Evolutionary conservation across 2,113 vertebrate species (phyloP).

Genomic region (Haplochromis burtoni): DNA sequence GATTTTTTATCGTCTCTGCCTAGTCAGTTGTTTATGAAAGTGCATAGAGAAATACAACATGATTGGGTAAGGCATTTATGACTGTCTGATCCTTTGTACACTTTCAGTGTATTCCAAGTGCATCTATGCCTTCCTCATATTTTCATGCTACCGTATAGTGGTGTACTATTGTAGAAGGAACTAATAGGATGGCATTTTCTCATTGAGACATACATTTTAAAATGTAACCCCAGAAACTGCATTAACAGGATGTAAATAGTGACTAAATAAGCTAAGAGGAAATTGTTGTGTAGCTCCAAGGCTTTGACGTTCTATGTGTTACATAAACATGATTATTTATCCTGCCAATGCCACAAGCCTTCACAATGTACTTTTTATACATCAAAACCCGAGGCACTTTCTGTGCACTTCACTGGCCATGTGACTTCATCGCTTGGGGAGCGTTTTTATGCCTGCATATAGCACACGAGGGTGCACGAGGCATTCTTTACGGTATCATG

Average conservation of each 20-base stretch:
- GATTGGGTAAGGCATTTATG: not conserved
- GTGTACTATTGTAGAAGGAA: not conserved
- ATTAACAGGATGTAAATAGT: not conserved
- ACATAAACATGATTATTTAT: slow-evolving; percentile 36
- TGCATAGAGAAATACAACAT: not conserved
- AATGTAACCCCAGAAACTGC: not conserved
- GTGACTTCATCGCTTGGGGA: not conserved
- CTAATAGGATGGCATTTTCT: not conserved
- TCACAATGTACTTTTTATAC: slow-evolving; percentile 9
- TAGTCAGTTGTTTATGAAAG: not conserved
- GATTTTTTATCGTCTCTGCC: not conserved
- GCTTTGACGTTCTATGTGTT: slow-evolving; percentile 18
- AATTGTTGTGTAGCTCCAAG: not conserved
- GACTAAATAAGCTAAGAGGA: not conserved
- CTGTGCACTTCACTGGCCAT: not conserved
- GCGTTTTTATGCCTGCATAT: not conserved
- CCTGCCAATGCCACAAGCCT: not conserved
- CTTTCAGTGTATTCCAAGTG: not conserved
- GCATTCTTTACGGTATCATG: not conserved
- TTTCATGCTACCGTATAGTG: not conserved
- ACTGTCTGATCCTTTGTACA: not conserved
- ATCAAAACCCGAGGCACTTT: slow-evolving; percentile 1
- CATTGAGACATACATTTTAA: not conserved
- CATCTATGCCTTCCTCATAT: not conserved
- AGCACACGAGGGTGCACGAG: not conserved